Base-by-base conservation (phyloP, 2,888 invertebrate genomes). In the Escarpia spicata region DNA sequence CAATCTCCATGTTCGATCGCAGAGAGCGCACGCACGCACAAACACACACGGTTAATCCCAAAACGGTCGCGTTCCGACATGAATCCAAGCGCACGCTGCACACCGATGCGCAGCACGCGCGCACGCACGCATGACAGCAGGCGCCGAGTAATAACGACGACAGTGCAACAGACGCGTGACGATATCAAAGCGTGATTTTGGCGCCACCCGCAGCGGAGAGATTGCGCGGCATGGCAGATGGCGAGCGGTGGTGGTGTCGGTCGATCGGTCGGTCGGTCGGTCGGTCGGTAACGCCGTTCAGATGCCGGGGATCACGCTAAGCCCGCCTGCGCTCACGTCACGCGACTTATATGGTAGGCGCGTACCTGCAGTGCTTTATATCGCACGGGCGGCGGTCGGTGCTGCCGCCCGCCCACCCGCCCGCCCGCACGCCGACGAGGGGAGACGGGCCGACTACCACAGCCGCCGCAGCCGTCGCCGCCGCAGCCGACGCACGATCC, bases 91-190 rank as follows among this genome's bases (percentile, higher is more conserved):
- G 75, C 75, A 75, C 75, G 75, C 75, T n/a, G 75, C 75, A 75
- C 75, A 75, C 6, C 19, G n/a, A 26, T 26, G 75, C 19, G 75
- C 75, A 75, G 75, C 75, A 75, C 75, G 75, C 26, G 75, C 75
- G 75, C 75, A 75, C 75, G 75, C 75, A 75, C 75, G 75, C 75
- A 75, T 75, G 75, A 75, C 75, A 26, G 75, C 75, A 75, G 52
- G 75, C 75, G 75, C n/a, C 75, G n/a, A n/a, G 75, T 75, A 75
- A 26, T 75, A 26, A 75, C 75, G 75, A n/a, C 75, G 26, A 75
- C n/a, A 6, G 19, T 4, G 60, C n/a, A 75, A 26, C 75, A 75
- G 19, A 26, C 75, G 75, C 75, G 75, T 75, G 75, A 75, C 75
- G 75, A 6, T 75, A 75, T 75, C 75, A 75, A 75, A 75, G 75